Conservation (phyloP, 1,140 invertebrate genomes). For the Thaumatotibia leucotreta region DNA sequence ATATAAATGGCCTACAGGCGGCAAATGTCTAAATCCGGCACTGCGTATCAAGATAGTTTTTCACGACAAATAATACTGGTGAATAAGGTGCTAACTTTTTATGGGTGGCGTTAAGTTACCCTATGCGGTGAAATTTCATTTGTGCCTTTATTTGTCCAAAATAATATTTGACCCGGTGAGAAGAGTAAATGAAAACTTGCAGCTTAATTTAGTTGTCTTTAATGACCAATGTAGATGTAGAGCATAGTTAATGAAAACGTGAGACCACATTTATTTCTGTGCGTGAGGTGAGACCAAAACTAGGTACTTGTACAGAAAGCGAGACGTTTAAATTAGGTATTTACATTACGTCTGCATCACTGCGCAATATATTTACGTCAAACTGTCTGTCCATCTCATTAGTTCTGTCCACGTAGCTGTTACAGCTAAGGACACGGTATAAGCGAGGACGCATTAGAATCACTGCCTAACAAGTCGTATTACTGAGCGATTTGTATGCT, state of each 20-base stretch:
- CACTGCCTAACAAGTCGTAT: conserved; percentile 28
- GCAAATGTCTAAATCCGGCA: too few species aligned
- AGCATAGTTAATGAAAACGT: not conserved
- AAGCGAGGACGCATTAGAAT: conserved; percentile 34
- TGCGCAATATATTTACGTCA: conserved; percentile 59
- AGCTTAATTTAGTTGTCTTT: conserved; percentile 3
- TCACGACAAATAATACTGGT: too few species aligned
- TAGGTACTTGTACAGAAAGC: not conserved
- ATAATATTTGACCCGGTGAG: too few species aligned
- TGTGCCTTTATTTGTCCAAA: too few species aligned
- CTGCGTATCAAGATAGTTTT: too few species aligned
- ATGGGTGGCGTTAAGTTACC: too few species aligned
- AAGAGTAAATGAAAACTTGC: too few species aligned
- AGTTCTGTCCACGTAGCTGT: conserved; percentile 57
- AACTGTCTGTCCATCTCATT: conserved; percentile 59
- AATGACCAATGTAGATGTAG: not conserved
- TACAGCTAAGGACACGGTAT: conserved; percentile 62
- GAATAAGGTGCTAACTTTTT: too few species aligned
- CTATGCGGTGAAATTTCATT: too few species aligned
- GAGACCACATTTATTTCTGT: too few species aligned
- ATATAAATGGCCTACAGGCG: too few species aligned
- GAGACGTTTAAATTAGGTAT: not conserved
- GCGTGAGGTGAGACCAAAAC: too few species aligned
- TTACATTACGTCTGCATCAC: conserved; percentile 14
- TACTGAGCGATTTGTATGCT: conserved; percentile 40